Base-by-base conservation (phyloP, 2,797 vertebrate genomes). In the Mycteria americana region DNA sequence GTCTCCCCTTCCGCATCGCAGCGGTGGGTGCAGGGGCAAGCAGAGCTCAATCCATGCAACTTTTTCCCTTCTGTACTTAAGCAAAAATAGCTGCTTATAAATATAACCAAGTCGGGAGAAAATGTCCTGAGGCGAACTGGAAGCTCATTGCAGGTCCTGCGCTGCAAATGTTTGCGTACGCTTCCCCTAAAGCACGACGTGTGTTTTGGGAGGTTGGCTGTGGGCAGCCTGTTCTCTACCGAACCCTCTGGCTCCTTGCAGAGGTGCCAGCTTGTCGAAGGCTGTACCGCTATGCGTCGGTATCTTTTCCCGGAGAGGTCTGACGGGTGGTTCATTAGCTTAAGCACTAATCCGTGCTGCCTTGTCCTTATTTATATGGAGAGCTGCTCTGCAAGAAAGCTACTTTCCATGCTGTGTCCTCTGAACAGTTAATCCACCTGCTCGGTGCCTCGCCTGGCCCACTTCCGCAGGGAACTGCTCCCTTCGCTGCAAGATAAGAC, bases 341-440 rank as follows among this genome's bases (percentile, higher is more conserved):
- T 57, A 59, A 76, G 74, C 92, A 31, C 46, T 92, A 90, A 93
- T 68, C 77, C 74, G 0, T 2, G 11, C 51, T 77, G 68, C 77
- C 84, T 74, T 1, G 2, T 12, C 51, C 45, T 85, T 77, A 51
- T 62, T 88, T 75, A 79, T 37, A 2, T 17, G 89, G 62, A 84
- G 93, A 96, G 87, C 62, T 91, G 96, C 94, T 81, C 91, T 92
- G 79, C 92, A 80, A 84, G 96, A 73, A 74, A 92, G 60, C 91
- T 93, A 10, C 48, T 97, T 96, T 86, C 92, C 82, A 79, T 92
- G 88, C 51, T 78, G 87, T 88, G 91, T 79, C 31, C 89, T 80
- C 84, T 35, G 83, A 95, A 95, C 85, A 79, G 91, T 96, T 97
- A 96, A 95, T 96, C 73, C 94, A 95, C 97, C 95, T 97, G 96